phyloP scores from a whole-genome alignment of 2,113 vertebrate species.

The Mustela lutreola region DNA sequence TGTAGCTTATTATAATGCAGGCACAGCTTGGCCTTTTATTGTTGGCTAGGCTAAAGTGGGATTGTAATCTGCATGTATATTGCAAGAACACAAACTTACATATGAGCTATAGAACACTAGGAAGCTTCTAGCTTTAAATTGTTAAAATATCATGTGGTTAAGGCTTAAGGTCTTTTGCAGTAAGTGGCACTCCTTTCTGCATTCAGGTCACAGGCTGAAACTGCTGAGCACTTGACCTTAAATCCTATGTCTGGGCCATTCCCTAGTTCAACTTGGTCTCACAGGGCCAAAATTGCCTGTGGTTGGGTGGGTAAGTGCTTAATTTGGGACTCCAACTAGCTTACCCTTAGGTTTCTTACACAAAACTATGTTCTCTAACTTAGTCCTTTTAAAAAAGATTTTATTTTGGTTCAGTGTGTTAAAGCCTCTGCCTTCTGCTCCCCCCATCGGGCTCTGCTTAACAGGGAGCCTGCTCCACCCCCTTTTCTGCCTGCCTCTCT shows the following conservation, averaged over 20 bases:
- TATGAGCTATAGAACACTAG: background rate
- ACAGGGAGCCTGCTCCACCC: too few species aligned
- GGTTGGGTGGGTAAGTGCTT: background rate
- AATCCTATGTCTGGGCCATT: background rate
- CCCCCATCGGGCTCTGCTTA: too few species aligned
- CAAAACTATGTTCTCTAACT: background rate
- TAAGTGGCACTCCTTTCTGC: background rate
- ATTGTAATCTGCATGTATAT: background rate
- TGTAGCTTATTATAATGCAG: background rate
- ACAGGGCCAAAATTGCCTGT: background rate
- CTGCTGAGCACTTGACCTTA: background rate
- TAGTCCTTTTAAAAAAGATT: background rate
- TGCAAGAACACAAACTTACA: background rate
- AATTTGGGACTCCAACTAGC: background rate
- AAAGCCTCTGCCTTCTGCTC: too few species aligned
- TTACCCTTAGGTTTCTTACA: background rate
- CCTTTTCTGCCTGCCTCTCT: too few species aligned
- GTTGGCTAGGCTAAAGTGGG: background rate
- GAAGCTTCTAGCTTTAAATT: background rate
- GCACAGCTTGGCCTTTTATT: background rate
- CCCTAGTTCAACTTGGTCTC: background rate
- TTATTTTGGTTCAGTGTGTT: too few species aligned
- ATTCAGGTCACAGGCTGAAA: background rate
- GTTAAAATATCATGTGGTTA: background rate
- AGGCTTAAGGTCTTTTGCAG: background rate